Evolutionary conservation across 2,797 vertebrate genomes (phyloP), one percentile per base, ranked within the genome.

Genomic region (Notolabrus celidotus): DNA sequence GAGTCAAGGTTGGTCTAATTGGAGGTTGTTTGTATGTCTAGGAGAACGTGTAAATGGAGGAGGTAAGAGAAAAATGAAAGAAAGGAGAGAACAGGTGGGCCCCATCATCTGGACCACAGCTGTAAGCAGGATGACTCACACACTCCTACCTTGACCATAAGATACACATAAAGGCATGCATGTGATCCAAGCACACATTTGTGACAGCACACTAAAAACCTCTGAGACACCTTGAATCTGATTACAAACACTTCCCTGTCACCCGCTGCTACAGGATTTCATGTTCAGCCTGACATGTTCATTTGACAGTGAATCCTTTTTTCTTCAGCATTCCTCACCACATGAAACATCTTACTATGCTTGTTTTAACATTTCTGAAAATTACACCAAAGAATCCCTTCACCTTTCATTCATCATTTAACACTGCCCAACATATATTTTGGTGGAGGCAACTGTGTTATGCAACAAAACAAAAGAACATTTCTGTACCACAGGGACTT

Each of bases 91-190:
- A 85, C 93, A 94, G 94, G 93, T 95, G 94, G 92, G 89, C 89
- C 81, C 87, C 80, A 78, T 94, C 93, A 94, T 94, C 91, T 95
- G 92, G 91, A 84, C 79, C 74, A 77, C 94, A 94, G 94, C 92
- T 95, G 94, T 72, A 86, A 51, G 33, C 84, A 85, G 76, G 84
- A 91, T 93, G 90, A 92, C 82, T 94, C 90, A 92, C 87, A 88
- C 84, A 89, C 86, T 92, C 85, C 89, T 89, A 92, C 92, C 89
- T 91, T 92, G 90, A 94, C 92, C 90, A 85, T 62, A 71, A 82
- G 54, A 78, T 19, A 64, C 54, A 68, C 63, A 66, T 56, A 45
- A 52, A 61, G 19, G 50, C 43, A 65, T 42, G 56, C 60, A 31
- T 33, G 51, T 56, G 12, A 67, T 45, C 70, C 47, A 67, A 65